phyloP scores from a whole-genome alignment of 2,888 invertebrate genomes.

The Microdon myrmicae region DNA sequence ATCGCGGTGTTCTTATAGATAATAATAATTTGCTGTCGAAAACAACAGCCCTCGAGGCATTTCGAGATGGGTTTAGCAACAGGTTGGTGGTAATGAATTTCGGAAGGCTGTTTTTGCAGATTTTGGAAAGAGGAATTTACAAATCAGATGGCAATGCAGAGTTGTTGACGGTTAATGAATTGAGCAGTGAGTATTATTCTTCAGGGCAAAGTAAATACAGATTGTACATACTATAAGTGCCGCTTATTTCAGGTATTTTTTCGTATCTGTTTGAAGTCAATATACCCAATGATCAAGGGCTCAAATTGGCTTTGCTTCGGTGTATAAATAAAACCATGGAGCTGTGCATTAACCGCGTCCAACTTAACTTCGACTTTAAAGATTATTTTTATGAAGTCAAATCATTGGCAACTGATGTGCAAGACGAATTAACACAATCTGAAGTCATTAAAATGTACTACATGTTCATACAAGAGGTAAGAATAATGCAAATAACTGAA shows the following conservation, averaged over 20 bases:
- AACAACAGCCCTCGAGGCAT: conserved; percentile 55
- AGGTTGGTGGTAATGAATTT: conserved; percentile 56
- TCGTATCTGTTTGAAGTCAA: conserved; percentile 61
- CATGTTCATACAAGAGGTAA: conserved; percentile 57
- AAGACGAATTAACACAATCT: conserved; percentile 53
- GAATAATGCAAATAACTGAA: too few relatives aligned
- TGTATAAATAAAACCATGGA: conserved; percentile 60
- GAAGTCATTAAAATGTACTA: conserved; percentile 60
- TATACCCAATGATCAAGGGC: conserved; percentile 52
- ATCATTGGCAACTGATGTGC: conserved; percentile 50
- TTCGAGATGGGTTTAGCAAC: conserved; percentile 58
- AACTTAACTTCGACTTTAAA: conserved; percentile 59
- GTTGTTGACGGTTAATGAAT: conserved; percentile 60
- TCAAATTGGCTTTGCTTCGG: conserved; percentile 56
- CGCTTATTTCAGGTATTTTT: conserved; percentile 56
- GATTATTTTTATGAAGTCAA: conserved; percentile 58
- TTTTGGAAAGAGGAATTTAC: conserved; percentile 61
- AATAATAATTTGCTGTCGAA: conserved; percentile 57
- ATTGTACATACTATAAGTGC: too few relatives aligned
- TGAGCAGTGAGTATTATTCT: conserved; percentile 59
- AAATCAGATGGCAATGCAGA: conserved; percentile 55
- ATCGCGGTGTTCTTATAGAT: conserved; percentile 9
- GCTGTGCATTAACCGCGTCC: conserved; percentile 57
- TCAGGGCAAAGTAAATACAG: not conserved
- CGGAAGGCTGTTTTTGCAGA: conserved; percentile 57